Evolutionary conservation across 64 coral and sea anemone species (phyloP).

Genomic region (Hydrozoanthus tunicans): DNA sequence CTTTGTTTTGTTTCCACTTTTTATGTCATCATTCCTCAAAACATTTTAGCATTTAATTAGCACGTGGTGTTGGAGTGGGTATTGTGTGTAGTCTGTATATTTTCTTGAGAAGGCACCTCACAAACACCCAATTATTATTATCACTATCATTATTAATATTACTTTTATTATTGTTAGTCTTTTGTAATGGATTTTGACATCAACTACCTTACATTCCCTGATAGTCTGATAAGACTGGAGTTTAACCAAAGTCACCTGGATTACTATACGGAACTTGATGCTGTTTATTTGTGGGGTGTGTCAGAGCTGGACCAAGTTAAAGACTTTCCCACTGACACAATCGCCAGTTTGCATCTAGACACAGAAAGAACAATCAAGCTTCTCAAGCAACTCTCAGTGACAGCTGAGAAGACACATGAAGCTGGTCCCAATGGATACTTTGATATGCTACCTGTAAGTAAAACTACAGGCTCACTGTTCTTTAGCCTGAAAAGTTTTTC

Average conservation of each 20-base stretch:
- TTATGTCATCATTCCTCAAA: no score
- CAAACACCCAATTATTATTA: no score
- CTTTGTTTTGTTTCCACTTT: no score
- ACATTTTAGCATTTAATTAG: no score
- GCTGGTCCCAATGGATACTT: constrained; percentile 72
- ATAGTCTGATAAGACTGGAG: constrained; percentile 84
- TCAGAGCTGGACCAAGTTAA: neutral
- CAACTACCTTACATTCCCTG: neutral
- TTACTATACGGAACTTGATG: constrained; percentile 98
- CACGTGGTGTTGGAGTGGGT: no score
- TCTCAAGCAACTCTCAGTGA: constrained; percentile 56
- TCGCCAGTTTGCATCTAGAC: neutral
- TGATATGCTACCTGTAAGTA: constrained; percentile 87
- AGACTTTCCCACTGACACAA: neutral
- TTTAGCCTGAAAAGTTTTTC: no score
- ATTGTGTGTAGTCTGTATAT: no score
- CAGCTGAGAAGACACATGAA: neutral
- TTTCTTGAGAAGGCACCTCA: no score
- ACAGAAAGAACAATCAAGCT: constrained; percentile 32
- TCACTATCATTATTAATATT: no score
- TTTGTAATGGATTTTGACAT: neutral
- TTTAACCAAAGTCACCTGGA: constrained; percentile 91
- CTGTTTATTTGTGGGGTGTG: constrained; percentile 79
- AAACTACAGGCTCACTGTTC: no score
- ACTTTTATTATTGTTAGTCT: no score